Evolutionary conservation across 1,140 invertebrate species (phyloP).

Genomic region (Saxidomus purpurata): DNA sequence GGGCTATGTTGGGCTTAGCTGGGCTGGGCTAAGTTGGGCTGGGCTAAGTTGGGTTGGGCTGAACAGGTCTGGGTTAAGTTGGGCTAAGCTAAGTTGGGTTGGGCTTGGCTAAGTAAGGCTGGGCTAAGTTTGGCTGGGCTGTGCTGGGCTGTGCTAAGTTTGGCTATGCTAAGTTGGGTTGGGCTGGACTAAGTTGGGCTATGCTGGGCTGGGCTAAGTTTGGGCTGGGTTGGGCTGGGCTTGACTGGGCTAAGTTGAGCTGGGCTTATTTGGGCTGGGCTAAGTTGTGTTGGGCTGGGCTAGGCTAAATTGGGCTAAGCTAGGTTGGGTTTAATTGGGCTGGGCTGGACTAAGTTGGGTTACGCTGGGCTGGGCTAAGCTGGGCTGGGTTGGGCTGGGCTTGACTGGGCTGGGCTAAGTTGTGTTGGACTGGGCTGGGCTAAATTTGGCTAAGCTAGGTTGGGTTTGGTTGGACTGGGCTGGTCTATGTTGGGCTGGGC

Average conservation of each 20-base stretch:
- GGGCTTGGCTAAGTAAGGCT: background rate
- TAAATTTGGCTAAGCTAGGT: background rate
- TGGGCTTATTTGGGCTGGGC: background rate
- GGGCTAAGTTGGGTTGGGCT: slow-evolving; percentile 1
- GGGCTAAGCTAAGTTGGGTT: background rate
- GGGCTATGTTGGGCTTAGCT: background rate
- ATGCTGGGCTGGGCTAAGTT: background rate
- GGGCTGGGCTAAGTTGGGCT: background rate
- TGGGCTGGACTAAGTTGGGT: background rate
- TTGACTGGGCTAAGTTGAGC: too few species aligned
- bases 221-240: background rate
- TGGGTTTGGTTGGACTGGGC: too few species aligned
- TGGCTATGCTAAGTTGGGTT: background rate
- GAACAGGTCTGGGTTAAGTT: background rate
- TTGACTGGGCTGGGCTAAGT: too few species aligned
- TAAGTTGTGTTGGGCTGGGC: background rate
- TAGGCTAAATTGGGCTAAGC: slow-evolving; percentile 4
- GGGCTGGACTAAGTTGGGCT: too few species aligned
- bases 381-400: background rate
- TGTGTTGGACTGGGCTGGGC: background rate
- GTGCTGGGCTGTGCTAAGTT: too few species aligned
- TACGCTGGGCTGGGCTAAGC: background rate
- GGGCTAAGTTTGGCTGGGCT: too few species aligned
- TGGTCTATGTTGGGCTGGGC: too few species aligned
- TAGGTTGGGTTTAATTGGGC: background rate